Conservation (phyloP, 2,113 vertebrate genomes). For the Rhynchomys soricoides region DNA sequence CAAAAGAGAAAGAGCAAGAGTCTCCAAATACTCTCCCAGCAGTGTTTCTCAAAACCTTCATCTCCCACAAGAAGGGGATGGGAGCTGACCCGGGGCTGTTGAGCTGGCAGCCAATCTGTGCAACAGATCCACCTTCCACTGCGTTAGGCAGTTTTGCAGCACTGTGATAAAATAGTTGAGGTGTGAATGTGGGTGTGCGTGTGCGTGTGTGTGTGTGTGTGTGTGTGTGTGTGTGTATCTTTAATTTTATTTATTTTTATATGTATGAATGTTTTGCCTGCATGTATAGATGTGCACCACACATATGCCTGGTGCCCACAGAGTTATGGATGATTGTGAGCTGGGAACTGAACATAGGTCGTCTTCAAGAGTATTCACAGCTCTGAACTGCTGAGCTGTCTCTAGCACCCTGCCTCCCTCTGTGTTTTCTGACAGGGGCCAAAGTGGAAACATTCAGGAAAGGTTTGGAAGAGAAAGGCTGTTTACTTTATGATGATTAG, state of each 20-base stretch:
- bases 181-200: too few relatives aligned
- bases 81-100: too few relatives aligned
- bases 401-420: not conserved
- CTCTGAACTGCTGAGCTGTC: not conserved
- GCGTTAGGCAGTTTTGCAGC: not conserved
- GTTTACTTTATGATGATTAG: not conserved
- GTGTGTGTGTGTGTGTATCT: too few relatives aligned
- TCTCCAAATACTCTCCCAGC: not conserved
- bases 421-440: not conserved
- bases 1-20: not conserved
- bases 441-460: not conserved
- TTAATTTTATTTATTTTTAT: not conserved
- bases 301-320: not conserved
- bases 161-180: not conserved
- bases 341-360: not conserved
- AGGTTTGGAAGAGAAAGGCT: not conserved
- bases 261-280: not conserved
- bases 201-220: not conserved
- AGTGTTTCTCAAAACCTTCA: not conserved
- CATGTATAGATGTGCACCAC: not conserved
- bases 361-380: not conserved
- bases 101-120: too few relatives aligned
- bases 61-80: accelerated
- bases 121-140: accelerated
- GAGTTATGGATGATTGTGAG: not conserved